phyloP scores from a whole-genome alignment of 2,113 vertebrate species.

The Proterorhinus semilunaris region DNA sequence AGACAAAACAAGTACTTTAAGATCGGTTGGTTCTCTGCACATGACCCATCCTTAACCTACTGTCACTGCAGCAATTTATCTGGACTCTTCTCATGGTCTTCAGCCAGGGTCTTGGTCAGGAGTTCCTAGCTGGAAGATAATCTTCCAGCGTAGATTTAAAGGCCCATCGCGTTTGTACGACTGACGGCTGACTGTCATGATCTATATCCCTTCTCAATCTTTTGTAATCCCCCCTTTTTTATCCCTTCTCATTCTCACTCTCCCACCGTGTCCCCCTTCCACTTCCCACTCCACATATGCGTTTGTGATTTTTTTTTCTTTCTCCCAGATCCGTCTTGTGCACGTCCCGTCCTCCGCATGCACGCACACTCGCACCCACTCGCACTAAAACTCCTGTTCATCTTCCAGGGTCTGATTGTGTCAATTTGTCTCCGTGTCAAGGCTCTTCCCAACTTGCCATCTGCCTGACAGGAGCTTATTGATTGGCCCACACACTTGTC shows the following conservation, averaged over 20 bases:
- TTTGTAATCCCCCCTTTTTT: slow-evolving; percentile 4
- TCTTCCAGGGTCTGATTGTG: slow-evolving; percentile 71
- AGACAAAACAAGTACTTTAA: no score
- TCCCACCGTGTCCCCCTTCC: slow-evolving; percentile 1
- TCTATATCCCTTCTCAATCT: slow-evolving; percentile 31
- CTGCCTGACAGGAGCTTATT: slow-evolving; percentile 69
- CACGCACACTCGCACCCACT: slow-evolving; percentile 10
- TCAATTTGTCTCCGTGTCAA: slow-evolving; percentile 74
- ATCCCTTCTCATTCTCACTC: slow-evolving; percentile 28
- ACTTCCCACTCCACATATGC: slow-evolving; percentile 28
- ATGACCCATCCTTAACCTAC: no score
- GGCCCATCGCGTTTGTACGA: background rate
- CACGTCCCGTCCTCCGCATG: slow-evolving; percentile 13
- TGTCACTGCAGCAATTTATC: no score
- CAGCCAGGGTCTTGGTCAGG: background rate
- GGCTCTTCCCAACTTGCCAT: slow-evolving; percentile 73
- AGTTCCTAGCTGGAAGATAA: background rate
- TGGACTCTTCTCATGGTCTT: background rate
- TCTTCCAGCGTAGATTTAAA: no score
- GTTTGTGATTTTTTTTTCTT: slow-evolving; percentile 33
- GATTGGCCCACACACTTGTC: slow-evolving; percentile 69
- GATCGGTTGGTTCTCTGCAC: no score
- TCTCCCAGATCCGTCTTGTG: slow-evolving; percentile 37
- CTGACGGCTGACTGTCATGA: background rate
- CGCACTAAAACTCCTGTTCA: slow-evolving; percentile 39